Evolutionary conservation across 2,797 vertebrate genomes (phyloP), one percentile per base, ranked within the genome.

Genomic region (Eospalax fontanierii): DNA sequence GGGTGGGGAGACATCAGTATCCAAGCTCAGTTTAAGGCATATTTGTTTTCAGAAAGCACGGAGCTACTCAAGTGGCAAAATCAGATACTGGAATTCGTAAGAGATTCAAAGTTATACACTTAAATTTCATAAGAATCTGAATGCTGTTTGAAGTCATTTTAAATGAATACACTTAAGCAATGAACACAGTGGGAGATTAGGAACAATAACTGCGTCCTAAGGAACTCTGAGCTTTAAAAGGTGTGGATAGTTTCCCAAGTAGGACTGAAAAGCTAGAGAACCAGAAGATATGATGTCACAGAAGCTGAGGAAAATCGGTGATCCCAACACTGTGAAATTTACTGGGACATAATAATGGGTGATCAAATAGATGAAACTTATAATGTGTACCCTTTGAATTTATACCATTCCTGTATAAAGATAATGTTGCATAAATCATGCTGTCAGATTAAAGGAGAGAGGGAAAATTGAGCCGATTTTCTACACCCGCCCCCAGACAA

Each of bases 151-250:
- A 86, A 75, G 38, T 70, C 5, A 73, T 50, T 70, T 76, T 75
- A 43, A 16, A 74, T 46, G 21, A 66, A 81, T 81, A 87, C 40
- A 70, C 28, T 7, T 50, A 75, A 59, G 75, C 73, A 90, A 74
- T 57, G 57, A 73, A 80, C 6, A 63, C 43, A 24, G 82, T 68
- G 28, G 12, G 43, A 73, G 74, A 82, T 61, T 33, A 87, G 5
- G 21, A 35, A 68, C 59, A 68, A 66, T 46, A 46, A 75, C 0
- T 10, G 46, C 68, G 6, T 5, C 33, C 11, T 63, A 35, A 35
- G 30, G 15, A 81, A 76, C 30, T 81, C 30, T 61, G 43, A 94
- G n/a, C 50, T 40, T 33, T 81, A 91, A 91, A 90, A 63, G 16
- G 61, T 24, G 10, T 9, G 61, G 61, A 63, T 10, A 24, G 19